These are phyloP conservation scores for Bursaphelenchus mucronatus DNA, from an alignment of 1,140 invertebrate species.

Conservation along the genomic window DNA sequence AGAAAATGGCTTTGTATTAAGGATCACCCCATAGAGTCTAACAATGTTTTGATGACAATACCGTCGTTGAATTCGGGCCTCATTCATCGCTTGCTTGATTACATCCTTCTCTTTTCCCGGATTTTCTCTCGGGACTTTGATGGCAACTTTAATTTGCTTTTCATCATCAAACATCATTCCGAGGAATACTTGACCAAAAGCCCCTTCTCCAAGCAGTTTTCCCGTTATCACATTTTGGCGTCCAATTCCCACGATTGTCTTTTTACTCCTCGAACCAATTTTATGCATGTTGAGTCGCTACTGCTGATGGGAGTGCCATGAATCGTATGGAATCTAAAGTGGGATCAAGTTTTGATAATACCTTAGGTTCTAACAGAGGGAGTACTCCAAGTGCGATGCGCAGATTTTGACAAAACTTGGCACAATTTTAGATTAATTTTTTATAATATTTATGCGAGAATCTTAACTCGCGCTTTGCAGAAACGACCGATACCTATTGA, in stretches of 20 bases:
- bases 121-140: constrained; percentile 30
- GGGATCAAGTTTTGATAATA: too few species aligned
- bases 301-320: too few species aligned
- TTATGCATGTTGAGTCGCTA: too few species aligned
- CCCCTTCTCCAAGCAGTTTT: constrained; percentile 42
- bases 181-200: constrained; percentile 33
- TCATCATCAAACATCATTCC: constrained; percentile 26
- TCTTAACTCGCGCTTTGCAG: too few species aligned
- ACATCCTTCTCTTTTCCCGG: constrained; percentile 15
- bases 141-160: constrained; percentile 28
- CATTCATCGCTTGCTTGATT: constrained; percentile 33
- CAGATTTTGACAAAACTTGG: too few species aligned
- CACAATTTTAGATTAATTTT: too few species aligned
- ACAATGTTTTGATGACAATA: constrained; percentile 39
- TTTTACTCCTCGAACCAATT: constrained; percentile 8
- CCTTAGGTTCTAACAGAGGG: too few species aligned
- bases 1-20: constrained; percentile 30
- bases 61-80: constrained; percentile 32
- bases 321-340: too few species aligned
- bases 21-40: constrained; percentile 35
- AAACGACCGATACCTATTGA: too few species aligned
- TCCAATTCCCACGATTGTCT: constrained; percentile 38
- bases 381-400: too few species aligned
- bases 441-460: too few species aligned
- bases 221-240: constrained; percentile 27